Evolutionary conservation across 1,140 invertebrate species (phyloP), one percentile per base, ranked within the genome.

Genomic region (Euwallacea similis): DNA sequence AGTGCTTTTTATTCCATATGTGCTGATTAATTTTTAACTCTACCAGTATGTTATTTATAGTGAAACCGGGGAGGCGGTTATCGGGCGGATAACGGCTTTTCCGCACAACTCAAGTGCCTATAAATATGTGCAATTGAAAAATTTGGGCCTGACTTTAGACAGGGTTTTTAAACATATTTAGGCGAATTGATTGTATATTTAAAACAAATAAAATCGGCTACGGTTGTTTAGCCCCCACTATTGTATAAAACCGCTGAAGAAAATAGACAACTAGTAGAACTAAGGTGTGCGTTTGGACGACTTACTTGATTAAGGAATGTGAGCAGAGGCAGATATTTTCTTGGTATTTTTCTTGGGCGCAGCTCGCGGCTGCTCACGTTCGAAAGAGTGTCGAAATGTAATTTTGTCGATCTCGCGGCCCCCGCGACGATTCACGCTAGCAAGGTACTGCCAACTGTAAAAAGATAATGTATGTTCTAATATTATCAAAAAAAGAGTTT

Each of bases 401-500:
- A 76, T 70, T 75, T 74, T 78, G 75, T 73, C 69, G 77, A 79
- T 78, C 77, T 78, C 79, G 69, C 65, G 61, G 63, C 21, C 73
- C 71, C 10, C 42, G 65, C 64, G 65, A 55, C 76, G 77, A 77
- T 80, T 74, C 68, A 76, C 72, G 79, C 79, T 80, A 80, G 79
- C 79, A 78, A 77, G 79, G 79, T 78, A 80, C 79, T 80, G 79
- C 79, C 79, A 80, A 79, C 71, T 78, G 76, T 78, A 80, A 80
- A 80, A 80, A 78, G 76, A 79, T 80, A 79, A 59, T 79, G 78
- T 80, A 79, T 78, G 79, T 80, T 76, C 64, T 78, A 77, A 69
- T 69, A 75, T 68, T 65, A 66, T 69, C 54, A 71, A 75, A 59
- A 59, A 59, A 59, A 77, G 73, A 76, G 75, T 76, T 76, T 72